Evolutionary conservation across 2,797 vertebrate species (phyloP).

Genomic region (Tenualosa thibaudeaui): DNA sequence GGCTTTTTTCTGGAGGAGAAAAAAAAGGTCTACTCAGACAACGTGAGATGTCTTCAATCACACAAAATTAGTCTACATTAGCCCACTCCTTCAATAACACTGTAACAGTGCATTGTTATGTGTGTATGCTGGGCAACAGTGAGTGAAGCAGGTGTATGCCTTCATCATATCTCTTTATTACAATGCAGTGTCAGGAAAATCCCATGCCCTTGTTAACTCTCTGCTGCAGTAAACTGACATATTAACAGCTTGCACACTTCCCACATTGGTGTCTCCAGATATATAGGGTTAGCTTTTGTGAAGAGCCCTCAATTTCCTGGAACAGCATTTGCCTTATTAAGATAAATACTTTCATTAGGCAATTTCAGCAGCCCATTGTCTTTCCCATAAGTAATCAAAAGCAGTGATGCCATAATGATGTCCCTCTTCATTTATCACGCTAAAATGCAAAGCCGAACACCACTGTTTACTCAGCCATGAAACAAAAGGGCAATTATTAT

Average conservation of each 20-base stretch:
- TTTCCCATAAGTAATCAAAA: background rate
- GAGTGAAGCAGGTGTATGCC: no score
- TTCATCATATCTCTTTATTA: no score
- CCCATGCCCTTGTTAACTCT: no score
- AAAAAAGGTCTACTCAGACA: no score
- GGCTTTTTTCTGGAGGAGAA: no score
- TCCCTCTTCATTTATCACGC: background rate
- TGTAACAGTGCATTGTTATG: background rate
- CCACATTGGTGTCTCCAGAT: background rate
- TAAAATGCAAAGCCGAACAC: constrained; percentile 14
- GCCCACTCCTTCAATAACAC: background rate
- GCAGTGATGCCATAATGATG: background rate
- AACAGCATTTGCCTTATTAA: background rate
- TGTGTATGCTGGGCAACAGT: background rate
- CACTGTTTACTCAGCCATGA: constrained; percentile 23
- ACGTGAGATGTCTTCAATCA: no score
- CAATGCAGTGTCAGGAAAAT: no score
- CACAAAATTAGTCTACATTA: background rate
- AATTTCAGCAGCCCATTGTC: background rate
- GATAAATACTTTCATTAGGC: background rate
- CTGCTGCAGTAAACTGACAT: no score
- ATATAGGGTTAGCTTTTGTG: background rate
- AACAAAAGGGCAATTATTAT: constrained; percentile 53
- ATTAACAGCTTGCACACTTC: background rate
- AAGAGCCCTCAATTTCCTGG: background rate